phyloP scores from a whole-genome alignment of 2,113 vertebrate genomes.

The Onychostoma macrolepis region DNA sequence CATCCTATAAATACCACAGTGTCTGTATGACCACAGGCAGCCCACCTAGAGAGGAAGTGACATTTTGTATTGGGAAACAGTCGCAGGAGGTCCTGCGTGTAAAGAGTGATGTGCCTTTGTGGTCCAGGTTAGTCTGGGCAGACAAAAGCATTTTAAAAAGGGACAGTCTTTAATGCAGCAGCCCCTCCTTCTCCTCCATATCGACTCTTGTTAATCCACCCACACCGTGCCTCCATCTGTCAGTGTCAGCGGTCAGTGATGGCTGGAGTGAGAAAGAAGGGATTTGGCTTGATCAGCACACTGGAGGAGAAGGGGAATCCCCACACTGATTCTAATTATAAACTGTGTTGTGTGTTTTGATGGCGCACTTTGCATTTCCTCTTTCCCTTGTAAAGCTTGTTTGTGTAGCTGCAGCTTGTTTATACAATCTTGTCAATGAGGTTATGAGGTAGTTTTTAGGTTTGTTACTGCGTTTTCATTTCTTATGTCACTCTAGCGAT shows the following conservation, averaged over 20 bases:
- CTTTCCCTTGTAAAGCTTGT: neutral
- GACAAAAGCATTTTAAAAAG: constrained; percentile 49
- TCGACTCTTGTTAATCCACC: constrained; percentile 29
- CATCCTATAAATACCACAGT: constrained; percentile 25
- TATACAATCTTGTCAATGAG: neutral
- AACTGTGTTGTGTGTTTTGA: neutral
- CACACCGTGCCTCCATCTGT: constrained; percentile 54
- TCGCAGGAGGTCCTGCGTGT: constrained; percentile 47
- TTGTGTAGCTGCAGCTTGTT: neutral
- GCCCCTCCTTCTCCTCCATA: neutral
- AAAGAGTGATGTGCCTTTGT: constrained; percentile 26
- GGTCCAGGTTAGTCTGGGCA: constrained; percentile 39
- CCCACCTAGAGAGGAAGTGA: constrained; percentile 37
- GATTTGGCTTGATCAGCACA: constrained; percentile 62
- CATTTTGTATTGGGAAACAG: constrained; percentile 39
- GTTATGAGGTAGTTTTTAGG: neutral
- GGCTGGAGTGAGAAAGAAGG: constrained; percentile 51
- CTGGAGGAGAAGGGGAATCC: constrained; percentile 16
- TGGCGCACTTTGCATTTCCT: neutral
- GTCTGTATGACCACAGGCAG: neutral
- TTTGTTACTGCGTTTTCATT: neutral
- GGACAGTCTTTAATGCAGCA: constrained; percentile 29
- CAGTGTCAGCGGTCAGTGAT: constrained; percentile 51
- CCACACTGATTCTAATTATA: constrained; percentile 11
- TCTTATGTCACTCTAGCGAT: neutral